Conservation (phyloP, 2,113 vertebrate genomes). For the Indri indri region DNA sequence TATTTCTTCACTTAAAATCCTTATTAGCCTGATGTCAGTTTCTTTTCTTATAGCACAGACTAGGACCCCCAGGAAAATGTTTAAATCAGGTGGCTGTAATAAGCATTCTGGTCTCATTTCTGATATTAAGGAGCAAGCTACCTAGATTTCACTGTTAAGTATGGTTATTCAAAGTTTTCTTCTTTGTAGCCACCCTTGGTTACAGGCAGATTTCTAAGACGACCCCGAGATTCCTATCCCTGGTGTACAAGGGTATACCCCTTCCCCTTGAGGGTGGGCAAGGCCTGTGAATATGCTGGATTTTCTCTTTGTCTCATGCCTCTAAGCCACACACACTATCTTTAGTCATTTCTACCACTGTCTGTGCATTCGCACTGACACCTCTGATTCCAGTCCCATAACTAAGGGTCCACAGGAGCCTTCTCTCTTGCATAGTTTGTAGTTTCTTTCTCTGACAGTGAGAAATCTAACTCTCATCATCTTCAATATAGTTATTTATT, state of each 20-base stretch:
- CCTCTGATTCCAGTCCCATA: background rate
- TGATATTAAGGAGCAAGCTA: background rate
- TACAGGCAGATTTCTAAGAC: background rate
- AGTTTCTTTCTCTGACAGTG: background rate
- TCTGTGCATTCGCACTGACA: background rate
- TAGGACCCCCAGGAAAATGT: background rate
- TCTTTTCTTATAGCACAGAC: background rate
- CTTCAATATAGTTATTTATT: background rate
- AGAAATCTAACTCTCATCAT: background rate
- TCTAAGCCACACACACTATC: fast-evolving
- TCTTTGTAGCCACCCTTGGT: background rate
- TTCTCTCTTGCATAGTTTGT: background rate
- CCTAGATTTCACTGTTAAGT: background rate
- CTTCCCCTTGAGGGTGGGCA: too few relatives aligned
- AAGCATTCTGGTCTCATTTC: background rate
- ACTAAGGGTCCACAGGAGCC: fast-evolving
- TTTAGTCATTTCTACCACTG: background rate
- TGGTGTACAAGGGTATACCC: fast-evolving
- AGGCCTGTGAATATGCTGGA: too few relatives aligned
- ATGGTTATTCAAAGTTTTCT: background rate
- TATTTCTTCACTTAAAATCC: background rate
- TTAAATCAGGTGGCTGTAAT: background rate
- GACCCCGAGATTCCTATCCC: fast-evolving
- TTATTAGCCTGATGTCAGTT: background rate
- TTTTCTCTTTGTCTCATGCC: background rate